Conservation (phyloP, 2,888 invertebrate species). For the Dicycla oo region DNA sequence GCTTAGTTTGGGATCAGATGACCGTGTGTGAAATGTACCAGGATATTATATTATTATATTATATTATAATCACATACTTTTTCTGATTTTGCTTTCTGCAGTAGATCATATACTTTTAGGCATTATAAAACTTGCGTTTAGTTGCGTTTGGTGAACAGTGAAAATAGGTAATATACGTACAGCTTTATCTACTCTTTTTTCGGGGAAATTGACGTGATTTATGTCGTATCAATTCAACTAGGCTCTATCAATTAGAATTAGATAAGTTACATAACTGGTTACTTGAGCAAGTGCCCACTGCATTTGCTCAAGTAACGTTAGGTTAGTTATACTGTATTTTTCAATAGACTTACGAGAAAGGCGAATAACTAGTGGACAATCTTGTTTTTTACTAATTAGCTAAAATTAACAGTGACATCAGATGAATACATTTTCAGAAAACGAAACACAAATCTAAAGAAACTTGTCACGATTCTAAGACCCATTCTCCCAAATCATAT, state of each 20-base stretch:
- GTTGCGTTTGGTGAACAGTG: no score
- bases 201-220: no score
- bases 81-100: no score
- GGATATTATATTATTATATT: no score
- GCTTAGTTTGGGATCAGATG: no score
- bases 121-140: no score
- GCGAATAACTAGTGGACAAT: not conserved
- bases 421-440: not conserved
- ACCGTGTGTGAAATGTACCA: no score
- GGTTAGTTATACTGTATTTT: no score
- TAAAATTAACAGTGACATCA: not conserved
- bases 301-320: no score
- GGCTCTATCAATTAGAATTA: not conserved
- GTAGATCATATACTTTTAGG: no score
- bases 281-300: not conserved
- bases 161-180: not conserved
- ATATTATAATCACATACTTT: no score
- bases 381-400: not conserved
- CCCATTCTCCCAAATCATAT: conserved; percentile 22
- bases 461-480: conserved; percentile 10
- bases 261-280: not conserved
- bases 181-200: not conserved
- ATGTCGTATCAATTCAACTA: not conserved
- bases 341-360: not conserved
- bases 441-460: not conserved